These are phyloP conservation scores for Heliothis peltigera DNA, from an alignment of 2,888 invertebrate species.

Conservation along the genomic window DNA sequence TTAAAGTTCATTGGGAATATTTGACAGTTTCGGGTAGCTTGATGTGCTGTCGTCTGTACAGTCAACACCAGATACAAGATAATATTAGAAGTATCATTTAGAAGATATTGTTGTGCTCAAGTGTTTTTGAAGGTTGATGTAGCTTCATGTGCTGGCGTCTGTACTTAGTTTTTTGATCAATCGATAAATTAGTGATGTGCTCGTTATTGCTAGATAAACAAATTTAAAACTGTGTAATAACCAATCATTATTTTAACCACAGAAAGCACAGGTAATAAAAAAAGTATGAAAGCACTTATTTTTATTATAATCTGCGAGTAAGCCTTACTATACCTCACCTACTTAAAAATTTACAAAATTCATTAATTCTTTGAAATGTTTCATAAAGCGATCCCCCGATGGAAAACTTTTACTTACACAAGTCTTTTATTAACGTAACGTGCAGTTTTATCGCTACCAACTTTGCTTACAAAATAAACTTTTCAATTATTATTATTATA, in stretches of 20 bases:
- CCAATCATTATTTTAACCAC: neutral
- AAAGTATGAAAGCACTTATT: too few species aligned
- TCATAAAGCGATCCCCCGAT: conserved; percentile 46
- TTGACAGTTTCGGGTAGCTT: too few species aligned
- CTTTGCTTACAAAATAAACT: conserved; percentile 51
- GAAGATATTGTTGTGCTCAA: too few species aligned
- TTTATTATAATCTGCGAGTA: conserved; percentile 21
- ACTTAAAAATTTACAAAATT: conserved; percentile 54
- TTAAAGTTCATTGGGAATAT: too few species aligned
- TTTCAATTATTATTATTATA: conserved; percentile 53
- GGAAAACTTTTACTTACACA: conserved; percentile 50
- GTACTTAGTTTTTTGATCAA: conserved; percentile 39
- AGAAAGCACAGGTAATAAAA: neutral
- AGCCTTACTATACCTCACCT: conserved; percentile 18
- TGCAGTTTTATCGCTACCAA: conserved; percentile 55
- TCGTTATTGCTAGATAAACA: conserved; percentile 1
- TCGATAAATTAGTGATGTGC: conserved; percentile 42
- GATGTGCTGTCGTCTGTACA: too few species aligned
- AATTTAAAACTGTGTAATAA: neutral
- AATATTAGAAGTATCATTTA: too few species aligned
- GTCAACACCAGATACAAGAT: too few species aligned
- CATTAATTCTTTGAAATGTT: conserved; percentile 55
- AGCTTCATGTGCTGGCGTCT: too few species aligned
- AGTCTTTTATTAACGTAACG: conserved; percentile 45
- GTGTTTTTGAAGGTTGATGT: too few species aligned